These are phyloP conservation scores for Congeria kusceri DNA, from an alignment of 2,888 invertebrate genomes.

Conservation along the genomic window DNA sequence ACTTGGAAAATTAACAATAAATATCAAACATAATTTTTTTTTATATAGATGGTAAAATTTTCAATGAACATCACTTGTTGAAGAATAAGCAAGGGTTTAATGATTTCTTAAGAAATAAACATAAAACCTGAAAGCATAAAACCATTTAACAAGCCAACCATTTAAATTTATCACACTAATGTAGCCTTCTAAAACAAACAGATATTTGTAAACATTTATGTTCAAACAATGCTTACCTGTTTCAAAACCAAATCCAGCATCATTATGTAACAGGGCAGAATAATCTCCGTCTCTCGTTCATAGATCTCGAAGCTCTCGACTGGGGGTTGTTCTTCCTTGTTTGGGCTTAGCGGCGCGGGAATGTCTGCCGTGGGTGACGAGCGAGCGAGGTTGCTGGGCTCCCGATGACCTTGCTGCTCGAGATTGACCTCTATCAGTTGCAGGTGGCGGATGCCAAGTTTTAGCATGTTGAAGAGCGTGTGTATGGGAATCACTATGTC, in stretches of 20 bases:
- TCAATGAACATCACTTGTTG: no score
- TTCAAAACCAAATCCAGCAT: slow-evolving; percentile 98
- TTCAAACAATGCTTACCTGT: slow-evolving; percentile 88
- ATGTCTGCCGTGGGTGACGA: slow-evolving; percentile 75
- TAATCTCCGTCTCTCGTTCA: slow-evolving; percentile 86
- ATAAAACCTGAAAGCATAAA: no score
- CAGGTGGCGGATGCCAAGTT: slow-evolving; percentile 91
- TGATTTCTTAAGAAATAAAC: no score
- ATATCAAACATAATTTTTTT: no score
- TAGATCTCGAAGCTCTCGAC: slow-evolving; percentile 76
- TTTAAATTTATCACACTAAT: no score
- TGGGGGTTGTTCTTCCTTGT: slow-evolving; percentile 69
- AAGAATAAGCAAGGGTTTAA: no score
- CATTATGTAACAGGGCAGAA: slow-evolving; percentile 97
- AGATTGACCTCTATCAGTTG: slow-evolving; percentile 66
- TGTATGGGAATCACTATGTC: slow-evolving; percentile 95
- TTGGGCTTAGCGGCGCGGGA: slow-evolving; percentile 79
- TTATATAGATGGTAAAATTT: no score
- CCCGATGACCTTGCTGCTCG: slow-evolving; percentile 42
- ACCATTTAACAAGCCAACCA: no score
- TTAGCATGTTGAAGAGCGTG: slow-evolving; percentile 95
- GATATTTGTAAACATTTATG: no score
- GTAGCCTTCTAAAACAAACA: no score
- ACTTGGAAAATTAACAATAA: no score
- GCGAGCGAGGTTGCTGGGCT: slow-evolving; percentile 65